These are phyloP conservation scores for Steatocranus sp. DNA, from an alignment of 2,797 vertebrate genomes.

Conservation along the genomic window DNA sequence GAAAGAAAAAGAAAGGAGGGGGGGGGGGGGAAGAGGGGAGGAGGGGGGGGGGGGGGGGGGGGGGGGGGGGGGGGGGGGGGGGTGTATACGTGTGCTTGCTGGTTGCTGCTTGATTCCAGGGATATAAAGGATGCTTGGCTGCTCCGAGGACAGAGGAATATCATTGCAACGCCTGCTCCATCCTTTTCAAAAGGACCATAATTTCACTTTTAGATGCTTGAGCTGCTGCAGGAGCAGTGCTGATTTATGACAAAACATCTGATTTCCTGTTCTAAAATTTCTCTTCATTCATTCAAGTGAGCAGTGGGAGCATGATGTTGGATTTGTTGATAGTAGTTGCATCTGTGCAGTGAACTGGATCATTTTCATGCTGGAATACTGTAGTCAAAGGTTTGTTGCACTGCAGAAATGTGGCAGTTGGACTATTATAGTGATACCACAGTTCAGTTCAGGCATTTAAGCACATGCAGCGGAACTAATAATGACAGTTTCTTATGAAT, in stretches of 20 bases:
- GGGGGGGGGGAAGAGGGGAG: no score
- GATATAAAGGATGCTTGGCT: constrained; percentile 61
- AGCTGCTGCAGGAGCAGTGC: background rate
- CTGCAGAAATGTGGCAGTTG: background rate
- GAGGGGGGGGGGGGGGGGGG: no score
- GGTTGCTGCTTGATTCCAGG: constrained; percentile 47
- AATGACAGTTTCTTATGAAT: background rate
- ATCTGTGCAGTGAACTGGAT: background rate
- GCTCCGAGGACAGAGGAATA: constrained; percentile 35
- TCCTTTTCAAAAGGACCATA: background rate
- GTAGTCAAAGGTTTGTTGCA: background rate
- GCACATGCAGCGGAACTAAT: background rate
- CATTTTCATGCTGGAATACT: background rate
- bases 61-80: constrained; percentile 19
- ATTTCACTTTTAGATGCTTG: background rate
- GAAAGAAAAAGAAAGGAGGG: no score
- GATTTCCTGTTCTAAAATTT: background rate
- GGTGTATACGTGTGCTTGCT: constrained; percentile 8
- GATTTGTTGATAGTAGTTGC: background rate
- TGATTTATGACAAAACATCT: background rate
- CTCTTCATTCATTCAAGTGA: background rate
- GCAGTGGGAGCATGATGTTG: background rate
- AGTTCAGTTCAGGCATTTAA: background rate
- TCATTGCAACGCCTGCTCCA: constrained; percentile 16
- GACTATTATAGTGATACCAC: background rate